Percentiles rank a stretch among this genome's conserved stretches.
Evolutionary conservation across 2,113 vertebrate species (phyloP).

Genomic region (Barnardius zonarius): DNA sequence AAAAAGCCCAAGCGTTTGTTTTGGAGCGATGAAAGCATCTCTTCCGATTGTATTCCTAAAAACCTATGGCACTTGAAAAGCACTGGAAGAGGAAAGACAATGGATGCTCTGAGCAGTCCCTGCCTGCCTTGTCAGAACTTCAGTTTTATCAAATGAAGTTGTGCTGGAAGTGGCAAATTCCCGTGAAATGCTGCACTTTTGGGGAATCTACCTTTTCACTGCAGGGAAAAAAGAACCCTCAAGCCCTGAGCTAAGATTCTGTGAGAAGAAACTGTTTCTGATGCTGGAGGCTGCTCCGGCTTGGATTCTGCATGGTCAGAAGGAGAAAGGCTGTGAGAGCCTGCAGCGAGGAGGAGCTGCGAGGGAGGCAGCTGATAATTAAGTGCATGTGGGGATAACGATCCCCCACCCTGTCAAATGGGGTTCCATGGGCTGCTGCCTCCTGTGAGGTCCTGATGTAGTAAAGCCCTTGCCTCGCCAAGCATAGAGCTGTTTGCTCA

Average conservation of each 20-base stretch:
- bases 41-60: background rate
- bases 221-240: background rate
- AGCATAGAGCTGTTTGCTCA: background rate
- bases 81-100: background rate
- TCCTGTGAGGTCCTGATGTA: background rate
- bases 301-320: background rate
- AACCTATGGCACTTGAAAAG: background rate
- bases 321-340: background rate
- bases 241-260: background rate
- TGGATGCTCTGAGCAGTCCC: constrained; percentile 5
- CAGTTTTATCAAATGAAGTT: background rate
- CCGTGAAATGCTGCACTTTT: background rate
- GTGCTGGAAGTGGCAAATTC: background rate
- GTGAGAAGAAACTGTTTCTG: background rate
- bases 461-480: background rate
- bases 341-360: background rate
- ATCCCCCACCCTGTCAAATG: background rate
- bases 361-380: background rate
- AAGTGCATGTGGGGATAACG: background rate
- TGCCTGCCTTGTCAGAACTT: constrained; percentile 7
- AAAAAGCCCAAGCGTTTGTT: constrained; percentile 26
- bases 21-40: constrained; percentile 23
- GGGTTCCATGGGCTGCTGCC: background rate
- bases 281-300: background rate
- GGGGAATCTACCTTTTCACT: background rate